A percentile compares a stretch with the other conserved stretches of the same genome.
Evolutionary conservation across 30 jellyfish, hydroid and myxozoan genomes (phyloP).

Genomic region (Cassiopea andromeda): DNA sequence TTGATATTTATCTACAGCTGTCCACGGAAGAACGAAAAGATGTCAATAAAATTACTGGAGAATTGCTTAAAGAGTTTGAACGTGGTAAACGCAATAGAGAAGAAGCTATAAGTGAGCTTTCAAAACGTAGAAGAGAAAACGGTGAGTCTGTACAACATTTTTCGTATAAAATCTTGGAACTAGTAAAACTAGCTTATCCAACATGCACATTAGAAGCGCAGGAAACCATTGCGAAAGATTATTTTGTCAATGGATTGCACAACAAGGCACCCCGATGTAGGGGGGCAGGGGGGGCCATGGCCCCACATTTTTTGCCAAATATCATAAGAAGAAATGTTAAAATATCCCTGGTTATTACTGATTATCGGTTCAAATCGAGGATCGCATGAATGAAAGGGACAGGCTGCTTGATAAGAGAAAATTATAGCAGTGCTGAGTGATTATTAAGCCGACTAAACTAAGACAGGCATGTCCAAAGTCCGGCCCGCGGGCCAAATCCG

Average conservation of each 20-base stretch:
- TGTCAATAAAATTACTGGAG: background rate
- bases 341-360: too few species aligned
- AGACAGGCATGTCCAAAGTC: too few species aligned
- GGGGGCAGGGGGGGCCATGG: too few species aligned
- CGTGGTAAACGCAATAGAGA: conserved; percentile 18
- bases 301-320: too few species aligned
- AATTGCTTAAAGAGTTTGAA: conserved; percentile 17
- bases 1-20: background rate
- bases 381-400: too few species aligned
- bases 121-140: background rate
- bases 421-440: too few species aligned
- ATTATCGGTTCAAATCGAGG: too few species aligned
- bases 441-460: too few species aligned
- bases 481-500: too few species aligned
- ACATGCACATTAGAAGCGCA: background rate
- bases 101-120: background rate
- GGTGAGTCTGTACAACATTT: conserved; percentile 8
- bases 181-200: conserved; percentile 26
- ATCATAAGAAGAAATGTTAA: too few species aligned
- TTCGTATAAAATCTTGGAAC: background rate
- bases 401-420: too few species aligned
- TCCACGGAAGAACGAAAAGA: background rate
- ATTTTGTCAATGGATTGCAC: background rate
- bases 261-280: too few species aligned
- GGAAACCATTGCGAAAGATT: conserved; percentile 8